Base-by-base conservation (phyloP, 2,888 invertebrate genomes). In the Harmothoe impar region DNA sequence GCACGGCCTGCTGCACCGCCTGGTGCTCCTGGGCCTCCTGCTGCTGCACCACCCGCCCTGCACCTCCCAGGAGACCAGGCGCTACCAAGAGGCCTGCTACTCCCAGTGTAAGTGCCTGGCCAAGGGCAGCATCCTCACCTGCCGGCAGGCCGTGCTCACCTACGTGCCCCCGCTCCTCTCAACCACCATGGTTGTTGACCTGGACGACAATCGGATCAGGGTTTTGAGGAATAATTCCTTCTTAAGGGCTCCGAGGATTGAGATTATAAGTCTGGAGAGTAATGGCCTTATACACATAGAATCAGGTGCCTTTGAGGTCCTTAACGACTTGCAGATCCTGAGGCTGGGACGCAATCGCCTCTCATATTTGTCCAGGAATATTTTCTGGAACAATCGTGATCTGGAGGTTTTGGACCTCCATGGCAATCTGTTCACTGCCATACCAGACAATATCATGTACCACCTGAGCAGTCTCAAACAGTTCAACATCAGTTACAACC, bases 401-500 rank as follows among this genome's bases (percentile, higher is more conserved):
- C 85, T 94, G 77, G 91, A 93, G 86, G 89, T 92, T 12, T 91
- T 94, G 15, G 94, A 94, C 90, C 91, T 94, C 12, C 93, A 93
- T 84, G 86, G 92, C 81, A 94, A 94, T 91, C 72, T 89, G 33
- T 90, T 94, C 33, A 84, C 90, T 7, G 54, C 33, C 0, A 91
- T 94, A 52, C 93, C 94, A 0, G 92, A 93, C 31, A 85, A 88
- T 20, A 89, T 90, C 56, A 92, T 94, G 91, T 88, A 90, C 31
- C 91, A 91, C 56, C 91, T 94, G 20, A 89, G 86, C 31, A 91
- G 91, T 15, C 92, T 94, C 35, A 92, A 91, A 90, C 54, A 91
- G 29, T 91, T 94, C 31, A 93, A 94, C 86, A 72, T 94, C 33
- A 93, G 93, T 51, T 91, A 92, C 92, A 94, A 94, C 90, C 90